Base-by-base conservation (phyloP, 2,113 vertebrate genomes). In the Clarias gariepinus region DNA sequence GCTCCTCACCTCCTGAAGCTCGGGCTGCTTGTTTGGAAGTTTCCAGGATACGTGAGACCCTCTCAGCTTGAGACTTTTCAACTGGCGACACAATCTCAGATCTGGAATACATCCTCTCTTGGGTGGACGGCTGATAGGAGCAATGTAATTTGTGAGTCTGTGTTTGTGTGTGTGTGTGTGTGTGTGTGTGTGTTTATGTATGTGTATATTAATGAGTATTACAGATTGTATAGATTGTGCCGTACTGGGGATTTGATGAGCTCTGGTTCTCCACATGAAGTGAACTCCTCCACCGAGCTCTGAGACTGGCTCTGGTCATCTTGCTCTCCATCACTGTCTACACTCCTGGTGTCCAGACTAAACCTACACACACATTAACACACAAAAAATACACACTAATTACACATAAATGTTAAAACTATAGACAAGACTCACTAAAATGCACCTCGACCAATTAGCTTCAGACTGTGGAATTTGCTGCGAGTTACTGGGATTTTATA, bases 41-140 rank as follows among this genome's bases (percentile, higher is more conserved):
- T 83, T 95, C 93, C 9, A 95, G 90, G 2, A 90, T 87, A 3
- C 81, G 93, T n/a, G 95, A 92, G 47, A 92, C 90, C 87, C 91
- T 94, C 11, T 93, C 90, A 52, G 95, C 90, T 23, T 88, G 88
- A 74, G 90, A 77, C 0, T 90, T 94, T 30, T 95, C 93, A n/a
- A 95, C 94, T 0, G 94, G 93, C 63, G 95, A 89, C 4, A 94
- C 89, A n/a, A 97, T 96, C 3, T 95, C 95, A 0, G 97, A 97
- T 88, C 88, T 93, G 5, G 96, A 96, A 91, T 95, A 95, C 80
- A 92, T 95, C 87, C 91, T 95, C 71, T 92, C 90, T 0, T n/a
- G 78, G 86, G 68, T 91, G 86, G 15, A 23, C 3, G 86, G 83
- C 92, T 94, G 88, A 69, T 87, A 63, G 33, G 73, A 52, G 58